phyloP scores from a whole-genome alignment of 2,113 vertebrate genomes.

The Leptosomus discolor region DNA sequence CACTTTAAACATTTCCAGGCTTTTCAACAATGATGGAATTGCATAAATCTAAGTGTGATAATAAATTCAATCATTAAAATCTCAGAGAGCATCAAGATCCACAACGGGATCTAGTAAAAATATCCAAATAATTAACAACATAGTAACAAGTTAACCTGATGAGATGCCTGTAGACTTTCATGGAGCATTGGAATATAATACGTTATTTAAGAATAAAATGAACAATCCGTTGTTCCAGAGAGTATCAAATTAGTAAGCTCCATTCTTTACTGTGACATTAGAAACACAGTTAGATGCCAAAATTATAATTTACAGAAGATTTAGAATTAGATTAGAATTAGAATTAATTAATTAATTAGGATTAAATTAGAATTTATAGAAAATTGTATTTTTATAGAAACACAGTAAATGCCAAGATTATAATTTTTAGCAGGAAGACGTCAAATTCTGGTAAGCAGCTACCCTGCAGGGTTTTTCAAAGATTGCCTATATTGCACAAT shows the following conservation, averaged over 20 bases:
- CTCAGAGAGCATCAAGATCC: neutral
- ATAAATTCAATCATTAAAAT: neutral
- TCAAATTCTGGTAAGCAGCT: neutral
- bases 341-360: too few relatives aligned
- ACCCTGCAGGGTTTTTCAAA: neutral
- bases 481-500: neutral
- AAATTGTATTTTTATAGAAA: too few relatives aligned
- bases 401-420: neutral
- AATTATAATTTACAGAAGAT: neutral
- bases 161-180: neutral
- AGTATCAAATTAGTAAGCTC: neutral
- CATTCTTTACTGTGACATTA: neutral
- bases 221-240: neutral
- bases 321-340: too few relatives aligned
- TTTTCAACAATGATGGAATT: neutral
- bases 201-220: neutral
- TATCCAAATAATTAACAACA: neutral
- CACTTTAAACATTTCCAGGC: neutral
- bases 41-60: neutral
- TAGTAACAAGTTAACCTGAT: neutral
- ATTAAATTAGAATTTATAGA: too few relatives aligned
- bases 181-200: neutral
- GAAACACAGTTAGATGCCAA: neutral
- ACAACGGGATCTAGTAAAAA: neutral
- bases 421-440: neutral